Evolutionary conservation across 2,113 vertebrate genomes (phyloP).

Genomic region (Tringa solitaria): DNA sequence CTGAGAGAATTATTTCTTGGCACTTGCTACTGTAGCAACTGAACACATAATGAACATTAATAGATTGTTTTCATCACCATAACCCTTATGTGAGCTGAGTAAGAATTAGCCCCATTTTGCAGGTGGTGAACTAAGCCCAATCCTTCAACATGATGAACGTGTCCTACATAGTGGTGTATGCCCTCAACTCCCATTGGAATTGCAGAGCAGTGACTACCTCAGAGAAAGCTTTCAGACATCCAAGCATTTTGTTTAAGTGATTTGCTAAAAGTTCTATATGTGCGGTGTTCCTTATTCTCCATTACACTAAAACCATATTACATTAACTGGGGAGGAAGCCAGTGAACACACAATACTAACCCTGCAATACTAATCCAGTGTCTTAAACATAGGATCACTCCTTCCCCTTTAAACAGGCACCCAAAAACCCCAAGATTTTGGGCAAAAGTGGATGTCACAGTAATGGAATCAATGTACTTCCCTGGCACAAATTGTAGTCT

Average conservation of each 20-base stretch:
- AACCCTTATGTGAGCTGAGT: conserved; percentile 45
- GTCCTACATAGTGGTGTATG: background rate
- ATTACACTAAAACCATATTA: conserved; percentile 20
- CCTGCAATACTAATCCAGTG: background rate
- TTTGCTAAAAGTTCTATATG: conserved; percentile 23
- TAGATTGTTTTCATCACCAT: conserved; percentile 63
- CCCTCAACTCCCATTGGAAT: conserved; percentile 7
- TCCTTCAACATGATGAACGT: conserved; percentile 43
- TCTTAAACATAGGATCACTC: background rate
- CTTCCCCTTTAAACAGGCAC: background rate
- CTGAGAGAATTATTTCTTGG: conserved; percentile 51
- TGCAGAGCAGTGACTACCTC: conserved; percentile 11
- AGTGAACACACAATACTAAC: background rate
- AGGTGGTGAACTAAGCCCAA: conserved; percentile 47
- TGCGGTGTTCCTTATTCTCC: conserved; percentile 11
- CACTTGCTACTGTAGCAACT: conserved; percentile 15
- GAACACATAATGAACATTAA: conserved; percentile 66
- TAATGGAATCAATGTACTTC: background rate
- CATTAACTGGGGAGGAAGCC: conserved; percentile 24
- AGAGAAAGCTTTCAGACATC: conserved; percentile 45
- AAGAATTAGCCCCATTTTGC: conserved; percentile 53
- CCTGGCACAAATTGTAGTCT: background rate
- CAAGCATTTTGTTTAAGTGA: conserved; percentile 30
- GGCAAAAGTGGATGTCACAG: background rate
- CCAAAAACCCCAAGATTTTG: background rate